A percentile compares a stretch with the other conserved stretches of the same genome.
Conservation (phyloP, 2,888 invertebrate genomes). For the Branchipolynoe longqiensis region DNA sequence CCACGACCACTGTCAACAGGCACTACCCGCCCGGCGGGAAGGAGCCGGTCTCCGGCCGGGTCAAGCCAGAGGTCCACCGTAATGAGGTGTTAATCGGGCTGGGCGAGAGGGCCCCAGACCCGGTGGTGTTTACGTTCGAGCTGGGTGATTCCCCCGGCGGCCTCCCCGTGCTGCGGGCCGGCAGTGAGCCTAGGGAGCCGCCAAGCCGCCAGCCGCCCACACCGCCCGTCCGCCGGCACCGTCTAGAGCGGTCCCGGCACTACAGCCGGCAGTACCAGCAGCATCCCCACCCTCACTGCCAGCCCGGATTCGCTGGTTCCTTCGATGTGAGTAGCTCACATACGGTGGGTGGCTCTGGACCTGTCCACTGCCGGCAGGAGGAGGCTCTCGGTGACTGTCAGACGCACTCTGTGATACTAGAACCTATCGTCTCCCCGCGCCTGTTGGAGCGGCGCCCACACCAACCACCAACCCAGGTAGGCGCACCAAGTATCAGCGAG, state of each 20-base stretch:
- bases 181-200: conserved; percentile 31
- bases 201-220: conserved; percentile 3
- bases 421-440: conserved; percentile 16
- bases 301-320: not conserved
- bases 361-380: not conserved
- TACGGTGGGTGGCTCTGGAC: not conserved
- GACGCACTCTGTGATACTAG: conserved; percentile 5
- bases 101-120: not conserved
- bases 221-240: conserved; percentile 3
- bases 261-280: conserved; percentile 4
- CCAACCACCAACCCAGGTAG: not conserved
- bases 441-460: not conserved
- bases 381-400: not conserved
- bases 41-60: not conserved
- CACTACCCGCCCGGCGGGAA: not conserved
- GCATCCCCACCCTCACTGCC: not conserved
- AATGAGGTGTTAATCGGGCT: conserved; percentile 16
- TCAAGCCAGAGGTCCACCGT: conserved; percentile 1
- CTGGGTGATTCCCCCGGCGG: not conserved
- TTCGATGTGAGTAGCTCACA: not conserved
- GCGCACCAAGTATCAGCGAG: not conserved
- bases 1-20: not conserved
- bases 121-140: conserved; percentile 57
- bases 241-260: conserved; percentile 29
- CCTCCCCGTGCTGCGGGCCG: not conserved